Evolutionary conservation across 2,113 vertebrate genomes (phyloP).

Genomic region (Leptosomus discolor): DNA sequence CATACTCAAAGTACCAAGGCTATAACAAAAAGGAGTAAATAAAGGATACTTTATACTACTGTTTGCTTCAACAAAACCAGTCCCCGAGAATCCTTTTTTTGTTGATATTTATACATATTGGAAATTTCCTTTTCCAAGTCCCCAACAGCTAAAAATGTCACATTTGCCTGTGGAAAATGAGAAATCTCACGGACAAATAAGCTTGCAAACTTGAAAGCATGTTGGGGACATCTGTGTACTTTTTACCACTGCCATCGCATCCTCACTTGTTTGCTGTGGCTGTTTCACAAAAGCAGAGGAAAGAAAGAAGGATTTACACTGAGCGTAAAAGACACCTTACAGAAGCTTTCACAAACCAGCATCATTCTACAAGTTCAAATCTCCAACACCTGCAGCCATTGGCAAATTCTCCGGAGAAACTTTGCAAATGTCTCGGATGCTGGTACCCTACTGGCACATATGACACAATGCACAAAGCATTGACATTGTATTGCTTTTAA

Average conservation of each 20-base stretch:
- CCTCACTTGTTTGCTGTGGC: background rate
- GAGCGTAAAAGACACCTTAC: background rate
- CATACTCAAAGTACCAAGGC: background rate
- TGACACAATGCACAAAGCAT: background rate
- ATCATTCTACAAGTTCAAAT: background rate
- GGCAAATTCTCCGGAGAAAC: background rate
- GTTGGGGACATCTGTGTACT: background rate
- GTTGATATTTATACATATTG: background rate
- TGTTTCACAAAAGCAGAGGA: background rate
- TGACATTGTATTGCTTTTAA: background rate
- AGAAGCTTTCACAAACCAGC: background rate
- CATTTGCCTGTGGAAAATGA: background rate
- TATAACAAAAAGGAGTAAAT: background rate
- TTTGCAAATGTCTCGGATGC: background rate
- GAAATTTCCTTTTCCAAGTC: background rate
- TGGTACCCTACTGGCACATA: background rate
- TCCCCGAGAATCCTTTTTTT: background rate
- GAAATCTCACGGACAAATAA: background rate
- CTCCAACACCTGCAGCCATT: background rate
- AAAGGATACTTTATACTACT: background rate
- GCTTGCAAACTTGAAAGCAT: background rate
- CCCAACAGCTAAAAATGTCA: background rate
- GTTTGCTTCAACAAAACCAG: background rate
- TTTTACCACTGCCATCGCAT: background rate
- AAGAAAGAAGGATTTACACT: background rate